Percentiles rank a stretch among this genome's conserved stretches.
Evolutionary conservation across 1,140 invertebrate genomes (phyloP).

Genomic region (Dryas iulia): DNA sequence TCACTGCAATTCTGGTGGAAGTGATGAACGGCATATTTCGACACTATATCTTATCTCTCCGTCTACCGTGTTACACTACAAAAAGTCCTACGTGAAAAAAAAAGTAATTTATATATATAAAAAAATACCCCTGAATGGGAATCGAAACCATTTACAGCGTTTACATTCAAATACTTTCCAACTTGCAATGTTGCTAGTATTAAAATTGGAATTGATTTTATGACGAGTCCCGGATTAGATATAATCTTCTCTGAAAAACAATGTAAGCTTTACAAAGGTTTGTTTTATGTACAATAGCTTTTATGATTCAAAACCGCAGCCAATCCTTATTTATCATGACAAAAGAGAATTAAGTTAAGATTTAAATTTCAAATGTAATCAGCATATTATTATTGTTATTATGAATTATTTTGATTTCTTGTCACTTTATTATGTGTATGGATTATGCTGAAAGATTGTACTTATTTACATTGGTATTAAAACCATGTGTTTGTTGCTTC

Average conservation of each 20-base stretch:
- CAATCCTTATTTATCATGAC: constrained; percentile 13
- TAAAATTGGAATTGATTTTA: background rate
- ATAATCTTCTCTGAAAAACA: background rate
- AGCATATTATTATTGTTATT: background rate
- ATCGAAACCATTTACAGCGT: too few species aligned
- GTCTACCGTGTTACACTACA: too few species aligned
- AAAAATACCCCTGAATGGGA: too few species aligned
- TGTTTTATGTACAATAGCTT: constrained; percentile 1
- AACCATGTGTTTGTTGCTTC: too few species aligned
- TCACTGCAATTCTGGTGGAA: too few species aligned
- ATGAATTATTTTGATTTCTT: background rate
- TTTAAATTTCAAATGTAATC: background rate
- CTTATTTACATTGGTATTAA: too few species aligned
- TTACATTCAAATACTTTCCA: background rate
- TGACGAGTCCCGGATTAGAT: constrained; percentile 1
- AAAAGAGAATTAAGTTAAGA: constrained; percentile 1
- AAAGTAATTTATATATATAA: too few species aligned
- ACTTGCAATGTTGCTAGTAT: background rate
- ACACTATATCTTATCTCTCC: too few species aligned
- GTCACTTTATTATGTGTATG: background rate
- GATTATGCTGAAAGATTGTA: too few species aligned
- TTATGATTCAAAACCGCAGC: background rate
- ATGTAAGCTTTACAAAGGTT: background rate
- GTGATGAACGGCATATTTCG: too few species aligned
- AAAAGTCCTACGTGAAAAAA: background rate